Conservation (phyloP, 2,888 invertebrate genomes). For the Trilocha varians region DNA sequence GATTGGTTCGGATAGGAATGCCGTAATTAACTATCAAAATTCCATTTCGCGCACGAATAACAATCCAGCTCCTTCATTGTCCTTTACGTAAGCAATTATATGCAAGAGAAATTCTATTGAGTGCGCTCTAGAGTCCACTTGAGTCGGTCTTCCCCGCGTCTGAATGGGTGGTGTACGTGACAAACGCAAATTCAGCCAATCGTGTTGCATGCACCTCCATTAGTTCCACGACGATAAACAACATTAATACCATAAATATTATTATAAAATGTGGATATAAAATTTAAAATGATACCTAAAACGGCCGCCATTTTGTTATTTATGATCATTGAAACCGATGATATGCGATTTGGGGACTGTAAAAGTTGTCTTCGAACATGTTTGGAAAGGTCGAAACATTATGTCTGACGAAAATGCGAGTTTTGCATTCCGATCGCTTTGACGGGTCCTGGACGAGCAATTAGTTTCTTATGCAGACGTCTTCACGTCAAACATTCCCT, state of each 20-base stretch:
- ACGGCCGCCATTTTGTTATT: background rate
- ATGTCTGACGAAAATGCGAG: constrained; percentile 35
- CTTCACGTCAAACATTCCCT: constrained; percentile 1
- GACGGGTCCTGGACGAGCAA: constrained; percentile 33
- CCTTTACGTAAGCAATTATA: constrained; percentile 23
- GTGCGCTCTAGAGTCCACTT: background rate
- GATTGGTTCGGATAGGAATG: no score
- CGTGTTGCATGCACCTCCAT: constrained; percentile 14
- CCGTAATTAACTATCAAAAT: no score
- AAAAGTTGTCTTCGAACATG: background rate
- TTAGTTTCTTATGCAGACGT: constrained; percentile 32
- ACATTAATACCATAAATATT: background rate
- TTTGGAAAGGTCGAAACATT: constrained; percentile 13
- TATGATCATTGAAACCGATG: background rate
- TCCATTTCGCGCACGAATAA: no score
- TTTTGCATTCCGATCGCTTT: constrained; percentile 31
- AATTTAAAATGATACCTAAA: background rate
- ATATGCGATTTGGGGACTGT: background rate
- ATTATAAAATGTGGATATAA: background rate
- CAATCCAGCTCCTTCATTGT: no score
- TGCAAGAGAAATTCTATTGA: constrained; percentile 21
- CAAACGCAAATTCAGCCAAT: constrained; percentile 63
- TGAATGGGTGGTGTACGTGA: constrained; percentile 58
- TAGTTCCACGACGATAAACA: background rate
- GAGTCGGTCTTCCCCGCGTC: constrained; percentile 33